Evolutionary conservation across 2,888 invertebrate genomes (phyloP).

Genomic region (Eutolmus rufibarbis): DNA sequence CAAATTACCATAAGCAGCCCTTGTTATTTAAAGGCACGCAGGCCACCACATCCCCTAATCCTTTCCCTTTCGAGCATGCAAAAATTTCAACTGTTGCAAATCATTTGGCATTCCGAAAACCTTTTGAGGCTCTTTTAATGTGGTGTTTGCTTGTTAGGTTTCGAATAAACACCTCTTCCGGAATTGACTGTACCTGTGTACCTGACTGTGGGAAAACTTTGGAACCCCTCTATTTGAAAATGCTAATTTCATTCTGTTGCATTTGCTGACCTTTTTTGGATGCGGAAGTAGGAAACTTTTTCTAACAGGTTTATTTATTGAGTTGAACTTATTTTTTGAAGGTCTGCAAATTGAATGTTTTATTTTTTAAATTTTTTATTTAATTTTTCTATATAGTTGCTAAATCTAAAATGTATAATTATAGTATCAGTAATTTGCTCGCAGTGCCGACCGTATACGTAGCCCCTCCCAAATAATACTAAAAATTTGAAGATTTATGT

Average conservation of each 20-base stretch:
- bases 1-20: slow-evolving; percentile 45
- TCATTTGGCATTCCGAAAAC: slow-evolving; percentile 16
- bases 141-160: neutral
- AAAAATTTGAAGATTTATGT: too few species aligned
- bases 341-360: neutral
- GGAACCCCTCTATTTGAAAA: neutral
- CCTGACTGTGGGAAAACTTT: slow-evolving; percentile 27
- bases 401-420: too few species aligned
- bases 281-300: neutral
- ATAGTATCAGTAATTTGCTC: too few species aligned
- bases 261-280: neutral
- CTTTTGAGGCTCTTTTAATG: slow-evolving; percentile 11
- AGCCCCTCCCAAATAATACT: too few species aligned
- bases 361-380: too few species aligned
- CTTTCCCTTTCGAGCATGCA: slow-evolving; percentile 5
- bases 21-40: slow-evolving; percentile 5
- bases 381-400: too few species aligned
- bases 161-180: neutral
- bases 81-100: slow-evolving; percentile 39
- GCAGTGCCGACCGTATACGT: too few species aligned
- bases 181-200: neutral
- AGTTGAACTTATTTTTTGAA: neutral
- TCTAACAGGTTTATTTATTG: neutral
- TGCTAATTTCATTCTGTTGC: slow-evolving; percentile 3
- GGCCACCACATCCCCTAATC: neutral